These are phyloP conservation scores for Styela plicata DNA, from an alignment of 23 tunicate genomes.

Conservation along the genomic window DNA sequence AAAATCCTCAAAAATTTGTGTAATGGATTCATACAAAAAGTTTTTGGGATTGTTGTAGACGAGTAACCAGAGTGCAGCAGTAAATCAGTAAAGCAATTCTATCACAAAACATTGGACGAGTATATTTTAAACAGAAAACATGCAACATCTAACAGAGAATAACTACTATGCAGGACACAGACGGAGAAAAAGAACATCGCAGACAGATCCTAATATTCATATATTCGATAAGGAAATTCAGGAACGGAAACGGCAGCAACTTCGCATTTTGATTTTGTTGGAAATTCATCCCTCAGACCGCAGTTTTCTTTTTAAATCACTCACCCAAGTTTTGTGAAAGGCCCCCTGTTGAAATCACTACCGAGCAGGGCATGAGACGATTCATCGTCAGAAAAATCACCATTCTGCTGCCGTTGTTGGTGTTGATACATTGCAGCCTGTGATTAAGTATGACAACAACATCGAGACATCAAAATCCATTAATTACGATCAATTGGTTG, in stretches of 20 bases:
- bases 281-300: too few species aligned
- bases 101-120: background rate
- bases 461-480: background rate
- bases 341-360: slow-evolving; percentile 38
- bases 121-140: background rate
- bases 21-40: too few species aligned
- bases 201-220: background rate
- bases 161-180: background rate
- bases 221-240: background rate
- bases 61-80: too few species aligned
- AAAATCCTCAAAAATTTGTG: too few species aligned
- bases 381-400: slow-evolving; percentile 27
- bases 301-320: too few species aligned
- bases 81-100: too few species aligned
- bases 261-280: too few species aligned
- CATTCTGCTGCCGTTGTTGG: slow-evolving; percentile 32
- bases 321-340: slow-evolving; percentile 59
- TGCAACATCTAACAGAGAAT: background rate
- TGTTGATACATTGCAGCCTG: slow-evolving; percentile 51
- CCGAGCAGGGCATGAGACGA: slow-evolving; percentile 35
- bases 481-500: background rate
- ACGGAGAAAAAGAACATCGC: background rate
- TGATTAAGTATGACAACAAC: background rate
- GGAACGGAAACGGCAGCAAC: background rate
- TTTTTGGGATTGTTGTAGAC: too few species aligned